Conservation (phyloP, 2,888 invertebrate species). For the Noctua comes region DNA sequence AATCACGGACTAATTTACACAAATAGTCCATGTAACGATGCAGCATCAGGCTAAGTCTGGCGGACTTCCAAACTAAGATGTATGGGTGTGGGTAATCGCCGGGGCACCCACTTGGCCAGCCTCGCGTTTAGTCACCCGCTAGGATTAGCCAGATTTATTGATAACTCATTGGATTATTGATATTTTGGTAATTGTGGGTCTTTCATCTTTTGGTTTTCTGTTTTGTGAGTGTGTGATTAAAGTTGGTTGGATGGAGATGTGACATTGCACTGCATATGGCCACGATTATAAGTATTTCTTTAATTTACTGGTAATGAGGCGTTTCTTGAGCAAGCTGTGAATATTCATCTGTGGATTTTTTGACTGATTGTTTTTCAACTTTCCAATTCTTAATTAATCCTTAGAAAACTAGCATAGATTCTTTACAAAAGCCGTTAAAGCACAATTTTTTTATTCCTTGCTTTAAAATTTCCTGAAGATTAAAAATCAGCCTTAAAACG, state of each 20-base stretch:
- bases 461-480: neutral
- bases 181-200: conserved; percentile 48
- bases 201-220: conserved; percentile 45
- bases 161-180: conserved; percentile 46
- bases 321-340: neutral
- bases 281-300: neutral
- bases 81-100: conserved; percentile 58
- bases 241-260: conserved; percentile 13
- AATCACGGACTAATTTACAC: conserved; percentile 67
- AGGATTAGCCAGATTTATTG: conserved; percentile 63
- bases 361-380: neutral
- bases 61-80: conserved; percentile 64
- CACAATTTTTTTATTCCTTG: too few relatives aligned
- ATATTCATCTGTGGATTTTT: neutral
- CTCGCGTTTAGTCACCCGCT: conserved; percentile 63
- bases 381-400: neutral
- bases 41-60: conserved; percentile 54
- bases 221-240: conserved; percentile 29
- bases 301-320: neutral
- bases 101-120: conserved; percentile 66
- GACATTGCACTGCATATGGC: neutral
- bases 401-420: neutral
- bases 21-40: conserved; percentile 68
- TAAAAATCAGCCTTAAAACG: neutral
- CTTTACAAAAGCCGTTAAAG: neutral